phyloP scores from a whole-genome alignment of 1,140 invertebrate genomes.

The Melanaphis sacchari region DNA sequence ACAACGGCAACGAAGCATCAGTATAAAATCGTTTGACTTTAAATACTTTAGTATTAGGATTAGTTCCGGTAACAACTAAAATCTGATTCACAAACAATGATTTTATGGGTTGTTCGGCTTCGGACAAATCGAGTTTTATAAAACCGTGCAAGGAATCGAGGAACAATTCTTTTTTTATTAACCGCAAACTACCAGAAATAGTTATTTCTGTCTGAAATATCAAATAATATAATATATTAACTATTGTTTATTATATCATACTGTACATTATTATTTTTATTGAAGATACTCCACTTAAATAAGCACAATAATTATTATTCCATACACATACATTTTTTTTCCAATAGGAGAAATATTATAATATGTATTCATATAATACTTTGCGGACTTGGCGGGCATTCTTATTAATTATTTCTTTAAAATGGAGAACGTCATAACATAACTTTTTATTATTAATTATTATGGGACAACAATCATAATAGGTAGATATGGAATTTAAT shows the following conservation, averaged over 20 bases:
- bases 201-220: slow-evolving; percentile 41
- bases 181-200: slow-evolving; percentile 28
- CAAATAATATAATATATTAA: neutral
- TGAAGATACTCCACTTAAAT: neutral
- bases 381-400: too few species aligned
- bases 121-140: slow-evolving; percentile 28
- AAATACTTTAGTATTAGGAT: slow-evolving; percentile 19
- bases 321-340: neutral
- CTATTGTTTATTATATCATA: neutral
- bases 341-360: neutral
- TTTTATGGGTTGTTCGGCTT: neutral
- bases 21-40: slow-evolving; percentile 33
- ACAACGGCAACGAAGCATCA: neutral
- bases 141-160: slow-evolving; percentile 16
- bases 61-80: neutral
- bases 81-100: slow-evolving; percentile 36
- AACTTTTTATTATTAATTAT: too few species aligned
- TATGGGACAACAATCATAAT: too few species aligned
- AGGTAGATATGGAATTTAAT: too few species aligned
- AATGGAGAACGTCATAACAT: too few species aligned
- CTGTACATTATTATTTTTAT: neutral
- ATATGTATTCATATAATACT: too few species aligned
- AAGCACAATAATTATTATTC: neutral
- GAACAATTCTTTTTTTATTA: slow-evolving; percentile 50
- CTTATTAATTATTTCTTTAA: too few species aligned